phyloP scores from a whole-genome alignment of 1,140 invertebrate genomes.

The Phocides pigmalion region DNA sequence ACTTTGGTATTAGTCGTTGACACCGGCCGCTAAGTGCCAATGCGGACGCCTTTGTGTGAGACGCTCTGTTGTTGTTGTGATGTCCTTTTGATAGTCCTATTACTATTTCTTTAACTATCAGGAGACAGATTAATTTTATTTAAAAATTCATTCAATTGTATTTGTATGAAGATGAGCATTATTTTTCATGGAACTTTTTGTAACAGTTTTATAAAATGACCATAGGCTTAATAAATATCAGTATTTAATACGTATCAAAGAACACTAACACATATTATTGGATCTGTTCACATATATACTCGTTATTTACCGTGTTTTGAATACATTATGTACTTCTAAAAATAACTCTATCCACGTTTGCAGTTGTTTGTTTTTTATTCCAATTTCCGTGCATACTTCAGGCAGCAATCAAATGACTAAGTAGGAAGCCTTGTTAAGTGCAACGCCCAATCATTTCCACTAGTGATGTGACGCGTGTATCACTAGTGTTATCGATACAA shows the following conservation, averaged over 20 bases:
- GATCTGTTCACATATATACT: too few relatives aligned
- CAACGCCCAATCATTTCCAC: constrained; percentile 16
- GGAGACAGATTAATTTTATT: constrained; percentile 9
- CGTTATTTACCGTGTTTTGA: too few relatives aligned
- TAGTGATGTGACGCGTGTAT: constrained; percentile 4
- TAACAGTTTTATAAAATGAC: not conserved
- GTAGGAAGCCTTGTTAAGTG: constrained; percentile 33
- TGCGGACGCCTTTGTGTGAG: constrained; percentile 37
- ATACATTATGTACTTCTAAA: too few relatives aligned
- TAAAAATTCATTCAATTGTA: not conserved
- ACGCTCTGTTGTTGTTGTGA: constrained; percentile 40
- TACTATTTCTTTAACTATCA: constrained; percentile 3
- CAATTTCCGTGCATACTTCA: not conserved
- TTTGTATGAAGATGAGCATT: not conserved
- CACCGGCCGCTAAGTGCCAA: constrained; percentile 59
- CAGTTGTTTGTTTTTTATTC: too few relatives aligned
- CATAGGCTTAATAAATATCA: not conserved
- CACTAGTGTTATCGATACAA: not conserved
- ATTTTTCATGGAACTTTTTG: not conserved
- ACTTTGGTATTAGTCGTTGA: constrained; percentile 66
- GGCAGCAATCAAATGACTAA: constrained; percentile 15
- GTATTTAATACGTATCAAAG: too few relatives aligned
- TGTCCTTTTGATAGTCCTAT: constrained; percentile 27
- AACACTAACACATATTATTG: too few relatives aligned
- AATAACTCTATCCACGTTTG: too few relatives aligned